Evolutionary conservation across 53 echinoderm and acorn worm species (phyloP), one percentile per base, ranked within the genome.

Genomic region (Henricia sp.): DNA sequence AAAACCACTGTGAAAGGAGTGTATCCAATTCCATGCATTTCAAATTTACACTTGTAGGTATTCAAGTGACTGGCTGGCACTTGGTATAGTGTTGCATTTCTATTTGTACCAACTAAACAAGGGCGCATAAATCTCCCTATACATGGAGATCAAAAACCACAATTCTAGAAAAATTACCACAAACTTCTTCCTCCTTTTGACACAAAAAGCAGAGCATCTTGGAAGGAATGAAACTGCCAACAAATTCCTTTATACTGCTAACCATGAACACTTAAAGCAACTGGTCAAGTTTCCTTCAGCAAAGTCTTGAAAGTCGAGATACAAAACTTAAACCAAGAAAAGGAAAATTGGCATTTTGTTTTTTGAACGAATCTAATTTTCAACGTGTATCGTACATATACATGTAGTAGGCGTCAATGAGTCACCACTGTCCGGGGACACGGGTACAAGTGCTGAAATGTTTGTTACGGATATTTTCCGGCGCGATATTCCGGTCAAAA

Each of bases 141-240:
- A n/a, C n/a, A n/a, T n/a, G n/a, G n/a, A n/a, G n/a, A n/a, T 6
- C 19, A 3, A 28, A 13, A 60, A 33, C 14, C 6, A 60, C 29
- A 29, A 3, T 29, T 3, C 62, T 10, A 10, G 27, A 38, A 41
- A 58, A 59, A 41, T 38, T 58, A 76, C 76, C 76, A 57, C 76
- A 76, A 41, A 76, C 27, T 3, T 76, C 59, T 19, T 14, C 41
- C 56, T 39, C 76, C 3, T 76, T 42, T 57, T 59, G 38, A 29
- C 76, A 76, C 38, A 76, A 76, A 39, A 76, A 43, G 41, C 76
- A 76, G 57, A 76, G 58, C 76, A 76, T 76, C 26, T 42, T 37
- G 24, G n/a, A 4, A 10, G 71, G 50, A 52, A 73, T n/a, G 17
- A 52, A 36, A 13, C 33, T 37, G 10, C n/a, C 19, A 10, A 73